Conservation (phyloP, 2,888 invertebrate genomes). For the Synanthedon tipuliformis region DNA sequence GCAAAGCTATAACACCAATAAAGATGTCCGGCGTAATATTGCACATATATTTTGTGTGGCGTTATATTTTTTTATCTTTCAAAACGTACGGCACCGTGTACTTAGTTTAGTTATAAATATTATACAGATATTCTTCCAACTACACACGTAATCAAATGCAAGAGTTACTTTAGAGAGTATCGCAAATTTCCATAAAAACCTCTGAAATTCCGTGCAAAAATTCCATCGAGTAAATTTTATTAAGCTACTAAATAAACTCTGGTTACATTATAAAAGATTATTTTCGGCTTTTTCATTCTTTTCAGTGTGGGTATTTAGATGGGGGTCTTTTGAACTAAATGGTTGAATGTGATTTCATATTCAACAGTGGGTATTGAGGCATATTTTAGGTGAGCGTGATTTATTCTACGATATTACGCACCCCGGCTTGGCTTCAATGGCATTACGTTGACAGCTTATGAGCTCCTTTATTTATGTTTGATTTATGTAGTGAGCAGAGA, state of each 20-base stretch:
- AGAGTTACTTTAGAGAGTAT: too few relatives aligned
- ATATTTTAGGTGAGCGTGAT: conserved; percentile 61
- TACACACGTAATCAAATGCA: too few relatives aligned
- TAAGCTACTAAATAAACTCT: neutral
- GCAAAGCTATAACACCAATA: too few relatives aligned
- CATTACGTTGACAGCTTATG: conserved; percentile 66
- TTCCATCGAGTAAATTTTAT: too few relatives aligned
- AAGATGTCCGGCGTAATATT: too few relatives aligned
- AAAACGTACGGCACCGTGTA: too few relatives aligned
- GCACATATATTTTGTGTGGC: too few relatives aligned
- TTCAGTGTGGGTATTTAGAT: conserved; percentile 13
- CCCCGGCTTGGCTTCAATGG: conserved; percentile 57
- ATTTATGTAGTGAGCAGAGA: conserved; percentile 64
- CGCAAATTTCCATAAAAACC: too few relatives aligned
- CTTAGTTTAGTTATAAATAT: too few relatives aligned
- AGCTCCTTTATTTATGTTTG: conserved; percentile 64
- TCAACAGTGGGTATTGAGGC: conserved; percentile 54
- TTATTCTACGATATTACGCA: conserved; percentile 64
- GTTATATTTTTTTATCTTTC: too few relatives aligned
- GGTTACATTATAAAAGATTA: neutral
- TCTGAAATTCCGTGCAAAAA: too few relatives aligned
- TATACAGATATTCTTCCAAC: too few relatives aligned
- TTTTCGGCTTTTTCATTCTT: neutral
- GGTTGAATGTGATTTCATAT: conserved; percentile 47
- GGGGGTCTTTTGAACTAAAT: conserved; percentile 25